Evolutionary conservation across 2,113 vertebrate species (phyloP).

Genomic region (Calyptommatus sinebrachiatus): DNA sequence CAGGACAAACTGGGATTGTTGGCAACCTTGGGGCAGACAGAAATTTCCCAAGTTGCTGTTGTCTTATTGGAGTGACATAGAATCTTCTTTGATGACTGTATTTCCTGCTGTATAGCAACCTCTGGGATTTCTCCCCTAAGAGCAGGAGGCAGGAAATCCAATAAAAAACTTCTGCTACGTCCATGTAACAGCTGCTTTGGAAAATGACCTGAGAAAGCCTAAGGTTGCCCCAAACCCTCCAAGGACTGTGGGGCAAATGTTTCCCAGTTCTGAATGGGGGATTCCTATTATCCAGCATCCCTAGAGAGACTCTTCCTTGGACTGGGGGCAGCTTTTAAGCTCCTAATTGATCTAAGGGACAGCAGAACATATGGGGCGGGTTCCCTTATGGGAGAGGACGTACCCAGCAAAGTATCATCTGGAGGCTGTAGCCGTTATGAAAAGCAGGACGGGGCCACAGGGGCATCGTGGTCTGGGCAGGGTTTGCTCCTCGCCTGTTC

Average conservation of each 20-base stretch:
- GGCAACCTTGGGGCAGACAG: too few relatives aligned
- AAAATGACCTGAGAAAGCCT: too few relatives aligned
- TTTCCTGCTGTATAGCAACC: too few relatives aligned
- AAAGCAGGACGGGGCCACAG: fast-evolving
- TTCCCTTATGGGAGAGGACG: neutral
- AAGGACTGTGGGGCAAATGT: too few relatives aligned
- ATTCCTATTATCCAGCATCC: neutral
- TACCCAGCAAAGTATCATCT: neutral
- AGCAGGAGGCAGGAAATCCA: too few relatives aligned
- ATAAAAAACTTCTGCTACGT: too few relatives aligned
- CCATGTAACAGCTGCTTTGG: too few relatives aligned
- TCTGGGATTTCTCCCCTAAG: too few relatives aligned
- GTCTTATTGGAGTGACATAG: too few relatives aligned
- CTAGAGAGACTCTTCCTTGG: neutral
- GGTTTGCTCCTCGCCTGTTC: neutral
- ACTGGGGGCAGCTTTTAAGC: neutral
- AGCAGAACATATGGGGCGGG: neutral
- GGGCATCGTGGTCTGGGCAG: neutral
- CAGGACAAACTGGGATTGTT: too few relatives aligned
- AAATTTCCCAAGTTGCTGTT: too few relatives aligned
- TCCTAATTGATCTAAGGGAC: slow-evolving; percentile 14
- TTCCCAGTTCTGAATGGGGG: neutral
- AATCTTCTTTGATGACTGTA: too few relatives aligned
- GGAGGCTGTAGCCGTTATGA: fast-evolving
- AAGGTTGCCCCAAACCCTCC: neutral